Evolutionary conservation across 2,113 vertebrate species (phyloP).

Genomic region (Blennius ocellaris): DNA sequence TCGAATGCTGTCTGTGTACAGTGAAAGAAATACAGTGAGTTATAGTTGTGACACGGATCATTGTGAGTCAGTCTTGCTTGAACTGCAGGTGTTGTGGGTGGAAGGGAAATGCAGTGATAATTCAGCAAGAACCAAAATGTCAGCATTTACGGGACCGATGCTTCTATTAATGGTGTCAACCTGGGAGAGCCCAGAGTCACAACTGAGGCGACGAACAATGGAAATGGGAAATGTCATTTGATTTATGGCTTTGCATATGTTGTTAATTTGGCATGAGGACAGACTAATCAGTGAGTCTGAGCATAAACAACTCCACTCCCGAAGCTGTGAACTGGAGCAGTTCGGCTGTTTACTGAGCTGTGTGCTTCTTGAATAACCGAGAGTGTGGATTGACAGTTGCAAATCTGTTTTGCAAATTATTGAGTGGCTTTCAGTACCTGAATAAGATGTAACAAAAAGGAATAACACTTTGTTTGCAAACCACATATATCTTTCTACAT

Average conservation of each 20-base stretch:
- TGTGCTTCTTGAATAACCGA: background rate
- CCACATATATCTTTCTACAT: background rate
- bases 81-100: slow-evolving; percentile 7
- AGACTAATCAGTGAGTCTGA: slow-evolving; percentile 26
- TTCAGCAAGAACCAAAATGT: slow-evolving; percentile 22
- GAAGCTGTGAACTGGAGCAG: slow-evolving; percentile 16
- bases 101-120: slow-evolving; percentile 32
- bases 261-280: slow-evolving; percentile 43
- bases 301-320: slow-evolving; percentile 37
- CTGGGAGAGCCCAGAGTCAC: slow-evolving; percentile 17
- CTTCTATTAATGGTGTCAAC: slow-evolving; percentile 29
- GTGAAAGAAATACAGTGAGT: slow-evolving; percentile 27
- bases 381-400: slow-evolving; percentile 1
- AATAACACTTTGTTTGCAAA: background rate
- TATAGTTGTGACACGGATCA: slow-evolving; percentile 12
- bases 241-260: slow-evolving; percentile 50
- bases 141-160: slow-evolving; percentile 32
- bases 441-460: background rate
- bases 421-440: background rate
- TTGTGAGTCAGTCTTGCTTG: slow-evolving; percentile 4
- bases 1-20: background rate
- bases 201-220: slow-evolving; percentile 24
- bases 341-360: slow-evolving; percentile 5
- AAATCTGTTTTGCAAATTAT: background rate
- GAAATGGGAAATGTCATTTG: slow-evolving; percentile 36